Conservation (phyloP, 2,113 vertebrate species). For the Lepus timidus region DNA sequence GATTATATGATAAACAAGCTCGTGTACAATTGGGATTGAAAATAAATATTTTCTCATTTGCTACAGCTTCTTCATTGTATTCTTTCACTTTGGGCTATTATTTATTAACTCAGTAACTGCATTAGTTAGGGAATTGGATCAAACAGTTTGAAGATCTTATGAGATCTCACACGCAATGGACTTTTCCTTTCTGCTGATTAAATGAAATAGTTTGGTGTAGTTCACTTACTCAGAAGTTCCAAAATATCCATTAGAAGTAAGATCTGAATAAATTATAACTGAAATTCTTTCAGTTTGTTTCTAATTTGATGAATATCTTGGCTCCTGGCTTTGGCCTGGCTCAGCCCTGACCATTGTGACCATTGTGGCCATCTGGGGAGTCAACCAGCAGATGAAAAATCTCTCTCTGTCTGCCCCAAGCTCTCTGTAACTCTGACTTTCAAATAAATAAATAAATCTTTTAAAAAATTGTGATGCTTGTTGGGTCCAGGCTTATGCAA, state of each 20-base stretch:
- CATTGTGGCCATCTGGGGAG: too few relatives aligned
- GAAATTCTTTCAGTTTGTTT: neutral
- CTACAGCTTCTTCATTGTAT: neutral
- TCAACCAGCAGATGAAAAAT: neutral
- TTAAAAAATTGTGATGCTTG: neutral
- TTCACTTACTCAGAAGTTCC: neutral
- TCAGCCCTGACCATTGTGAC: too few relatives aligned
- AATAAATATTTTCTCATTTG: slow-evolving; percentile 30
- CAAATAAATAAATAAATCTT: neutral
- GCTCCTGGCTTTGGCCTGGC: too few relatives aligned
- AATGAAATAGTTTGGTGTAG: slow-evolving; percentile 2
- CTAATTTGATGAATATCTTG: too few relatives aligned
- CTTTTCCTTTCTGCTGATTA: neutral
- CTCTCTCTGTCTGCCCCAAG: too few relatives aligned
- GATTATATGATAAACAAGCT: neutral
- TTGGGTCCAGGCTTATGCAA: neutral
- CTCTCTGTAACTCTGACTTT: too few relatives aligned
- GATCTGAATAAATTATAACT: neutral
- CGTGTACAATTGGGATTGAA: slow-evolving; percentile 13
- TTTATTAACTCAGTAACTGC: neutral
- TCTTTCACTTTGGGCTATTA: neutral
- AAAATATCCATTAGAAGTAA: neutral
- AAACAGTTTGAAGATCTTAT: neutral
- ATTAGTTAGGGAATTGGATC: slow-evolving; percentile 38
- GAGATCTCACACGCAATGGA: neutral